Base-by-base conservation (phyloP, 2,888 invertebrate species). In the Metacarcinus magister region DNA sequence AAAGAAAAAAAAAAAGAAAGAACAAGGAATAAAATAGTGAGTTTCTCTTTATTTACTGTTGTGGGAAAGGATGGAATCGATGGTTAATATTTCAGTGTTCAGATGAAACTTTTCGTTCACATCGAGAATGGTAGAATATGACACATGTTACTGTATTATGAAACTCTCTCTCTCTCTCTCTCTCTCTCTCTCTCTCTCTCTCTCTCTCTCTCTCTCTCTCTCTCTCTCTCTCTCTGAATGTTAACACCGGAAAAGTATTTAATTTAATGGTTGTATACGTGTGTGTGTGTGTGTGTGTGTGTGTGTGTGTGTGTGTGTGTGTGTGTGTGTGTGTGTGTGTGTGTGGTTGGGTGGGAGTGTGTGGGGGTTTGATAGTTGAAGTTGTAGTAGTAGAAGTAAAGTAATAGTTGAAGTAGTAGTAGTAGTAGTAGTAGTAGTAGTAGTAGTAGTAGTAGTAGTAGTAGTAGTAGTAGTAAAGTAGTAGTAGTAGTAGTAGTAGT, bases 251-350 rank as follows among this genome's bases (percentile, higher is more conserved):
- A 13, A 67, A 67, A 67, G 23, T 67, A 67, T 67, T 67, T 67
- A 67, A 67, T 67, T 67, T 67, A 67, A 67, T 67, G 67, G 67
- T 67, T 67, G 67, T 23, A 0, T 90, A 28, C 13, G 13, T 43
- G 90, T 90, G 90, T 46, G 90, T 43, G 67, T 67, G 60, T 16
- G 60, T 60, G 67, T 67, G 67, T 67, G 67, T 67, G 67, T 67
- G 67, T 67, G 67, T 67, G 67, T 67, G 67, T 67, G 67, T 67
- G 67, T 67, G 67, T 67, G 67, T 67, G 67, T 67, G 67, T 67
- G n/a, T 92, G 92, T 92, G 92, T 92, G 92, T 92, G 92, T 46
- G 92, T 92, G 92, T 92, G 92, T 92, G 92, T 92, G 48, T 92
- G 32, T 48, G 48, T 23, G 48, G n/a, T n/a, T 92, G 32, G 23